Evolutionary conservation across 2,888 invertebrate species (phyloP).

Genomic region (Drosophila paracracens): DNA sequence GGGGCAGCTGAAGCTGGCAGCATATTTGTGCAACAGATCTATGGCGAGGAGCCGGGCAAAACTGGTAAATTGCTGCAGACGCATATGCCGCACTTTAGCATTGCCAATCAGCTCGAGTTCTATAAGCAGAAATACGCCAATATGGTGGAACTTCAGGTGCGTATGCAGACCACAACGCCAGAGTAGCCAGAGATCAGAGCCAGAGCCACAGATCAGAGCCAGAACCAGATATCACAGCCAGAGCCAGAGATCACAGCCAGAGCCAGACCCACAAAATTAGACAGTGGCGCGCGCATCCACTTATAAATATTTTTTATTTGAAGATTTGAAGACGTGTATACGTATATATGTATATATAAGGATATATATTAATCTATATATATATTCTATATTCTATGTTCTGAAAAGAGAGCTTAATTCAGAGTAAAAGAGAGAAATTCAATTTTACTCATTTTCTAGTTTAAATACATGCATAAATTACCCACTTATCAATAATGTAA

Average conservation of each 20-base stretch:
- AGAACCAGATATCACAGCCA: not conserved
- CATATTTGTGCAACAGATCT: conserved; percentile 83
- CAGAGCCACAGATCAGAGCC: not conserved
- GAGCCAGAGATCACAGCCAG: not conserved
- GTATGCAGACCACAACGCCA: conserved; percentile 58
- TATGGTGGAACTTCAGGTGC: conserved; percentile 84
- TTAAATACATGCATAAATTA: not conserved
- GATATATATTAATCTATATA: not conserved
- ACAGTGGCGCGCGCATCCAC: not conserved
- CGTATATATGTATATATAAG: no score
- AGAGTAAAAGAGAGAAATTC: not conserved
- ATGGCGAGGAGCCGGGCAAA: conserved; percentile 79
- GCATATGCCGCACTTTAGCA: conserved; percentile 82
- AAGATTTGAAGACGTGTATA: not conserved
- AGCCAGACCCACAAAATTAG: not conserved
- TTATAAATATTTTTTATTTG: not conserved
- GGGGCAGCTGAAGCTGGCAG: conserved; percentile 77
- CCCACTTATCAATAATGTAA: conserved; percentile 9
- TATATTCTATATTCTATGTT: not conserved
- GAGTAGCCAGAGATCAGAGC: conserved; percentile 24
- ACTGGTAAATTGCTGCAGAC: conserved; percentile 79
- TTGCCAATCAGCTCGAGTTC: conserved; percentile 84
- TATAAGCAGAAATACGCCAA: conserved; percentile 85
- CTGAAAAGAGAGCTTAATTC: not conserved
- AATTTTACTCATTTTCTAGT: no score